A percentile compares a stretch with the other conserved stretches of the same genome.
phyloP scores from a whole-genome alignment of 2,888 invertebrate species.

The Amphipyra berbera region DNA sequence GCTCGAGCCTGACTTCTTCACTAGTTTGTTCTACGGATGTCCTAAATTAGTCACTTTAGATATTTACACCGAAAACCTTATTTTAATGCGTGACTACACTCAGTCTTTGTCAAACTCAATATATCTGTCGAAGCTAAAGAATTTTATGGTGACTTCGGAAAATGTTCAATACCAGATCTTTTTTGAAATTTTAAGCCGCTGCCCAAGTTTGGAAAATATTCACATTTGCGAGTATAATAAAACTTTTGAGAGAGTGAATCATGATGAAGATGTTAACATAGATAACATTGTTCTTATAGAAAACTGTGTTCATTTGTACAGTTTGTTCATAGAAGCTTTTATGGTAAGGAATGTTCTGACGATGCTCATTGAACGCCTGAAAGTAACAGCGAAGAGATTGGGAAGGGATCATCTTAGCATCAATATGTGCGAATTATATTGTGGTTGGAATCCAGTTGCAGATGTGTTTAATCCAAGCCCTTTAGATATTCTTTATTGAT shows the following conservation, averaged over 20 bases:
- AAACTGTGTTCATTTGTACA: slow-evolving; percentile 63
- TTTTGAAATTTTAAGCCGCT: slow-evolving; percentile 62
- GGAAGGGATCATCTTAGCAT: slow-evolving; percentile 60
- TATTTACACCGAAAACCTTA: slow-evolving; percentile 62
- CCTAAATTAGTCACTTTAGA: slow-evolving; percentile 63
- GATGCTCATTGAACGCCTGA: slow-evolving; percentile 59
- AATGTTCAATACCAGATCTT: slow-evolving; percentile 65
- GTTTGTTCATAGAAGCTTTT: slow-evolving; percentile 69
- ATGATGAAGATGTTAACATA: slow-evolving; percentile 30
- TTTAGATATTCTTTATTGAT: slow-evolving; percentile 48
- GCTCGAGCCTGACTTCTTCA: slow-evolving; percentile 61
- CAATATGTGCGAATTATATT: slow-evolving; percentile 65
- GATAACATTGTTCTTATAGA: slow-evolving; percentile 57
- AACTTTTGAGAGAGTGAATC: slow-evolving; percentile 49
- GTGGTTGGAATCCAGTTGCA: slow-evolving; percentile 70
- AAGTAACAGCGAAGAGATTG: slow-evolving; percentile 55
- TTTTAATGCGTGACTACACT: slow-evolving; percentile 53
- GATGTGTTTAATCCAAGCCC: slow-evolving; percentile 73
- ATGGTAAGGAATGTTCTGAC: slow-evolving; percentile 62
- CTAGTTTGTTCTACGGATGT: slow-evolving; percentile 61
- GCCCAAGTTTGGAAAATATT: slow-evolving; percentile 65
- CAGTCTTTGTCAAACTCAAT: slow-evolving; percentile 57
- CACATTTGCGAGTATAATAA: slow-evolving; percentile 65
- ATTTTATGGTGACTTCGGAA: slow-evolving; percentile 67
- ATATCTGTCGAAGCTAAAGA: slow-evolving; percentile 62